These are phyloP conservation scores for Globodera rostochiensis DNA, from an alignment of 1,140 invertebrate species.

Conservation along the genomic window DNA sequence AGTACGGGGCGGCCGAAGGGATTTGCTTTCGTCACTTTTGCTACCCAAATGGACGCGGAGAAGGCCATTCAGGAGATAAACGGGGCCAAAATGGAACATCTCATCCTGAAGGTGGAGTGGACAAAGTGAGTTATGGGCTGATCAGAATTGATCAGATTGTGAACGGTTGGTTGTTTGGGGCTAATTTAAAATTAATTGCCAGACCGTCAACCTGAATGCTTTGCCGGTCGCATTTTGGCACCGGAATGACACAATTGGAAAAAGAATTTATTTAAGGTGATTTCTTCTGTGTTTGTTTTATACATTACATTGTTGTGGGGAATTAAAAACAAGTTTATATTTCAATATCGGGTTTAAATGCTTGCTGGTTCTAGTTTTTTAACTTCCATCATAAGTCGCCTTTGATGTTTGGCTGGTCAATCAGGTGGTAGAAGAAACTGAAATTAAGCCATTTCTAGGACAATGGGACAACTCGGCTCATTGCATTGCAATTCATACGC, in stretches of 20 bases:
- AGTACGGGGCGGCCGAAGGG: conserved; percentile 70
- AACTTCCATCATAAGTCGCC: conserved; percentile 73
- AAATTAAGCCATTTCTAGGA: neutral
- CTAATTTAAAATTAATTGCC: neutral
- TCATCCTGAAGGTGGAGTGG: conserved; percentile 98
- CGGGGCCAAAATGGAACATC: conserved; percentile 92
- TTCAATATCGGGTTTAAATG: neutral
- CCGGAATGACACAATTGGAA: too few species aligned
- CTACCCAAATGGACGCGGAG: conserved; percentile 82
- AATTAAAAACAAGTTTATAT: conserved; percentile 29
- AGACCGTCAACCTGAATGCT: conserved; percentile 3
- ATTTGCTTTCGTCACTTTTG: conserved; percentile 96
- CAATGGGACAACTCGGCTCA: too few species aligned
- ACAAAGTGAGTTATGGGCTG: conserved; percentile 73
- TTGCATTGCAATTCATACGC: too few species aligned
- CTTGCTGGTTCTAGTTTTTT: conserved; percentile 87
- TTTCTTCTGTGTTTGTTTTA: neutral
- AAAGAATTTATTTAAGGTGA: neutral
- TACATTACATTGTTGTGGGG: conserved; percentile 1
- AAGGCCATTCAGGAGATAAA: conserved; percentile 85
- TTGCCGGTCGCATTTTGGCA: neutral
- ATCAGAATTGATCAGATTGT: neutral
- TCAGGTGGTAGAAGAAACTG: conserved; percentile 56
- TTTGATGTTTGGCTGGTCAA: conserved; percentile 60
- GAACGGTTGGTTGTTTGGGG: too few species aligned